These are phyloP conservation scores for Machimus atricapillus DNA, from an alignment of 2,888 invertebrate genomes.

Conservation along the genomic window DNA sequence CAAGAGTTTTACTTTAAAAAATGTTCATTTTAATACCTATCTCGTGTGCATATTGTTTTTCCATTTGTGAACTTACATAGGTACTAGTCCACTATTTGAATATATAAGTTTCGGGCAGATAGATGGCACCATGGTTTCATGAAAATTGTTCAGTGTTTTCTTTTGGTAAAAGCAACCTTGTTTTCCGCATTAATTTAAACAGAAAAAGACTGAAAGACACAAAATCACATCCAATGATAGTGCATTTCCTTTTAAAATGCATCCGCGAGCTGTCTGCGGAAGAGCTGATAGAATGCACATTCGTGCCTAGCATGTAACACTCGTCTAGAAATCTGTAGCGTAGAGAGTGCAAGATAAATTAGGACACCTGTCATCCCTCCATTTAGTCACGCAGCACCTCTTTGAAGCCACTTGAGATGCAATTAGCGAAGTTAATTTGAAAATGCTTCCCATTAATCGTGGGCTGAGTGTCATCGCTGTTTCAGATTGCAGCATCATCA, in stretches of 20 bases:
- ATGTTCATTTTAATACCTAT: too few relatives aligned
- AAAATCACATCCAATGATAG: not conserved
- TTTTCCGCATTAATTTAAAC: not conserved
- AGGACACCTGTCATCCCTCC: not conserved
- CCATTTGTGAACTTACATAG: too few relatives aligned
- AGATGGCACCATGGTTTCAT: too few relatives aligned
- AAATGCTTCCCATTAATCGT: constrained; percentile 26
- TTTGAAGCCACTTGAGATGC: constrained; percentile 20
- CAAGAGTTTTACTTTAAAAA: too few relatives aligned
- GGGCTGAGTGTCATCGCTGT: constrained; percentile 1
- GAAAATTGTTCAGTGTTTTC: not conserved
- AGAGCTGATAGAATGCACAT: not conserved
- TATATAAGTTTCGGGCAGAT: too few relatives aligned
- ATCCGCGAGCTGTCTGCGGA: not conserved
- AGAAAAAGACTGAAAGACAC: not conserved
- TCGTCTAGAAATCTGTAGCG: not conserved
- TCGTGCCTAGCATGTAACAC: not conserved
- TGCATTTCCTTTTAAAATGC: not conserved
- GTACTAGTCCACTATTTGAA: too few relatives aligned
- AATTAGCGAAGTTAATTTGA: constrained; percentile 36
- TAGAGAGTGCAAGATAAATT: not conserved
- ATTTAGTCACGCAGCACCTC: not conserved
- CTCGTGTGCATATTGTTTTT: too few relatives aligned
- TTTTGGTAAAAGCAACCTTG: not conserved
- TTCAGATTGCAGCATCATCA: constrained; percentile 8